These are phyloP conservation scores for Eupithecia subfuscata DNA, from an alignment of 2,888 invertebrate species.

Conservation along the genomic window DNA sequence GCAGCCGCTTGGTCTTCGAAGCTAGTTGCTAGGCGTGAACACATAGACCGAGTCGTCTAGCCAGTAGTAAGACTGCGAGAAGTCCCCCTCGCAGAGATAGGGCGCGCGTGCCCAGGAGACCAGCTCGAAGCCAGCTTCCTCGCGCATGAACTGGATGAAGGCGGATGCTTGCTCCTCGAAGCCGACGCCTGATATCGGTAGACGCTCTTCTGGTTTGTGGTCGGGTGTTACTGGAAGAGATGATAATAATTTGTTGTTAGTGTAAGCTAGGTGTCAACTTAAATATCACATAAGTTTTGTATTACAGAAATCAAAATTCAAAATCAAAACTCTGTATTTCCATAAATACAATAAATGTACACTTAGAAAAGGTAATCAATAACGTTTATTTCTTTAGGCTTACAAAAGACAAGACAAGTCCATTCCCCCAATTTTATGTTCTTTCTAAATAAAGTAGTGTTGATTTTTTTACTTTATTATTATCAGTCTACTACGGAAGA, in stretches of 20 bases:
- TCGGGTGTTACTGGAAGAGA: conserved; percentile 84
- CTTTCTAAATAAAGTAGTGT: too few species aligned
- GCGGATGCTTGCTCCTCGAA: conserved; percentile 93
- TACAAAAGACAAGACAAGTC: too few species aligned
- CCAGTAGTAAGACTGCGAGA: conserved; percentile 95
- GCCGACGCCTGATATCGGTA: conserved; percentile 86
- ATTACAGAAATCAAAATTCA: too few species aligned
- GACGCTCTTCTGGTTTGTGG: conserved; percentile 88
- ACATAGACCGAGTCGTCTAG: conserved; percentile 96
- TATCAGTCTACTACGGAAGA: too few species aligned
- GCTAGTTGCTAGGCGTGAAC: conserved; percentile 81
- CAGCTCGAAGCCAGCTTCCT: conserved; percentile 90
- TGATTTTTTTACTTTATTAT: too few species aligned
- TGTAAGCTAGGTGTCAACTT: background rate
- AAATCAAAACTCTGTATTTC: too few species aligned
- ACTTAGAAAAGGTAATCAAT: too few species aligned
- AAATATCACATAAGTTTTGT: background rate
- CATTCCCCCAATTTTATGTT: too few species aligned
- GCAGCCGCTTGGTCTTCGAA: conserved; percentile 93
- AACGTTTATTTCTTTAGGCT: too few species aligned
- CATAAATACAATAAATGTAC: too few species aligned
- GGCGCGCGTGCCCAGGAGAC: conserved; percentile 95
- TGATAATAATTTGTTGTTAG: background rate
- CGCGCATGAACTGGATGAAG: conserved; percentile 84
- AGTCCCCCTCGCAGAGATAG: conserved; percentile 98